phyloP scores from a whole-genome alignment of 2,113 vertebrate species.

The Myrmecobius fasciatus region DNA sequence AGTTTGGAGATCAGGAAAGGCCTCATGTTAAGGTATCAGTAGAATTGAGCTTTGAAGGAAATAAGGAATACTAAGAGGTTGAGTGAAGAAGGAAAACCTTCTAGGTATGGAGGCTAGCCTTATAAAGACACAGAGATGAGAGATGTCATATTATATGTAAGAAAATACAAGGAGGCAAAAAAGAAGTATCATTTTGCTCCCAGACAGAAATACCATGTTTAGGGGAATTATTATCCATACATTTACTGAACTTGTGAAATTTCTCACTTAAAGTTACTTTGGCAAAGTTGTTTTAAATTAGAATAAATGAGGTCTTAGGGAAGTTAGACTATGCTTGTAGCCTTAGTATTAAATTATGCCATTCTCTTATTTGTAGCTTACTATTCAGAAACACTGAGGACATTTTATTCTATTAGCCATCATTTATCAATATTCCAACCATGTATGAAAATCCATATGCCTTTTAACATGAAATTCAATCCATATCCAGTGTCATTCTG shows the following conservation, averaged over 20 bases:
- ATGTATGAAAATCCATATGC: neutral
- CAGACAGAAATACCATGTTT: neutral
- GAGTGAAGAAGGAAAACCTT: neutral
- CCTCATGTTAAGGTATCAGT: neutral
- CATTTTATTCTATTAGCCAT: neutral
- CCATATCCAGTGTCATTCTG: neutral
- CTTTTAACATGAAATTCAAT: neutral
- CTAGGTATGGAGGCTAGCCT: neutral
- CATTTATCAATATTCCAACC: neutral
- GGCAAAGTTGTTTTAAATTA: neutral
- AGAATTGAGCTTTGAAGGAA: neutral
- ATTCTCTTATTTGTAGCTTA: neutral
- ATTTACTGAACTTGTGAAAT: neutral
- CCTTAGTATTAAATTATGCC: neutral
- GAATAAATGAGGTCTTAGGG: neutral
- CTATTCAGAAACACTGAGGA: neutral
- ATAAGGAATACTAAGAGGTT: neutral
- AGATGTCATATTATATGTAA: neutral
- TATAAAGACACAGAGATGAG: neutral
- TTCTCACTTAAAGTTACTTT: neutral
- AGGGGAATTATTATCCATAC: neutral
- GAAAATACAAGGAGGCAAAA: neutral
- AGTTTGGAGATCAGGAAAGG: neutral
- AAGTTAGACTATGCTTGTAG: neutral
- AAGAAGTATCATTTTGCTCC: neutral